Evolutionary conservation across 2,888 invertebrate species (phyloP).

Genomic region (Pinctada fucata): DNA sequence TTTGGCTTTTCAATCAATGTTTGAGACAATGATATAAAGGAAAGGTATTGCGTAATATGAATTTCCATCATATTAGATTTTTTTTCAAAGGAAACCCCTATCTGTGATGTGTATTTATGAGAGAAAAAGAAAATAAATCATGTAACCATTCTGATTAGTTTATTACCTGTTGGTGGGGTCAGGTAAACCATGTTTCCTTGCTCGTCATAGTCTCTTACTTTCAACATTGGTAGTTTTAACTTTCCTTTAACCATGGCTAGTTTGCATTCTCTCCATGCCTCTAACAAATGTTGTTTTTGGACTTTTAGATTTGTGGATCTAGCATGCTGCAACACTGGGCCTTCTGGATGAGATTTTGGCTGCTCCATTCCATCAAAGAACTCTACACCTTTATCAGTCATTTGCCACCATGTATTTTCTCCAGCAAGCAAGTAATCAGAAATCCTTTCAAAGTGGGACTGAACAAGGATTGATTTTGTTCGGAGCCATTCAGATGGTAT

Average conservation of each 20-base stretch:
- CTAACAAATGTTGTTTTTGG: background rate
- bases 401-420: slow-evolving; percentile 14
- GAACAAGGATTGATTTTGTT: background rate
- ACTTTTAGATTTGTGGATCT: slow-evolving; percentile 5
- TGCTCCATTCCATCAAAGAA: slow-evolving; percentile 24
- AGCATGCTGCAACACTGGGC: background rate
- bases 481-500: background rate
- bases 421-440: slow-evolving; percentile 21
- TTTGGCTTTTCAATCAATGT: too few relatives aligned
- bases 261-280: slow-evolving; percentile 1
- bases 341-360: too few relatives aligned
- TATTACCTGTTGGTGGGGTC: slow-evolving; percentile 8
- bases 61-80: too few relatives aligned
- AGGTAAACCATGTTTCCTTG: background rate
- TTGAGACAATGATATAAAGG: too few relatives aligned
- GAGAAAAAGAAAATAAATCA: too few relatives aligned
- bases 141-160: too few relatives aligned
- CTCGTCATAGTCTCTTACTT: background rate
- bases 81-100: too few relatives aligned
- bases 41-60: too few relatives aligned
- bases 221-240: background rate
- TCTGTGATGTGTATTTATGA: too few relatives aligned
- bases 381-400: background rate
- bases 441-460: slow-evolving; percentile 13
- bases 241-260: background rate